Conservation (phyloP, 2,797 vertebrate species). For the Sebastes glaucus region DNA sequence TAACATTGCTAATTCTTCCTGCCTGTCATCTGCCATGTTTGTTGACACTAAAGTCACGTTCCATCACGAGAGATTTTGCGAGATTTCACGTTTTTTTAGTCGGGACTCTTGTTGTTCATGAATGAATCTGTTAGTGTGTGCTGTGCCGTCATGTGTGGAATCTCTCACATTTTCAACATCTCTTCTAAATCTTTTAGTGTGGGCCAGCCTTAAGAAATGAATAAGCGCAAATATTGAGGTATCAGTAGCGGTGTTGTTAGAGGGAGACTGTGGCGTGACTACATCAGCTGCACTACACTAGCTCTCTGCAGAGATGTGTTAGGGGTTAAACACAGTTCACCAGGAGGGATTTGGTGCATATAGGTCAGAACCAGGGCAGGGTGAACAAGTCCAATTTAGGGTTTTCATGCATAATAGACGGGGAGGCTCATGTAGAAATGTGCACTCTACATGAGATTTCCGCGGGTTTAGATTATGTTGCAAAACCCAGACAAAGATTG, state of each 20-base stretch:
- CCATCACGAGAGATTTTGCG: no score
- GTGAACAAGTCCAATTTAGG: conserved; percentile 19
- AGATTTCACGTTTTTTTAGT: no score
- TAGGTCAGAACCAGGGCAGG: conserved; percentile 17
- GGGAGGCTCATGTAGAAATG: background rate
- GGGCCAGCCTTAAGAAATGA: conserved; percentile 7
- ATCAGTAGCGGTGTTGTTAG: background rate
- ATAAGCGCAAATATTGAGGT: conserved; percentile 21
- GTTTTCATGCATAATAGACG: conserved; percentile 31
- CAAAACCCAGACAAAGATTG: background rate
- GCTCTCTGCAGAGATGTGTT: background rate
- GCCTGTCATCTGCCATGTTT: no score
- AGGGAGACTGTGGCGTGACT: background rate
- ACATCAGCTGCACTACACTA: background rate
- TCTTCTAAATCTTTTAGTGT: no score
- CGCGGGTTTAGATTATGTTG: background rate
- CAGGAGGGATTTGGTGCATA: background rate
- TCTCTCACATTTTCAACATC: no score
- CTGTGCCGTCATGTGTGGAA: no score
- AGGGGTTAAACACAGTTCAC: conserved; percentile 29
- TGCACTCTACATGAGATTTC: background rate
- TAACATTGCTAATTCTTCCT: no score
- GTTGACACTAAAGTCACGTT: no score
- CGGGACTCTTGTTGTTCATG: no score
- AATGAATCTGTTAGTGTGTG: no score